Evolutionary conservation across 2,888 invertebrate genomes (phyloP).

Genomic region (Phlogophora meticulosa): DNA sequence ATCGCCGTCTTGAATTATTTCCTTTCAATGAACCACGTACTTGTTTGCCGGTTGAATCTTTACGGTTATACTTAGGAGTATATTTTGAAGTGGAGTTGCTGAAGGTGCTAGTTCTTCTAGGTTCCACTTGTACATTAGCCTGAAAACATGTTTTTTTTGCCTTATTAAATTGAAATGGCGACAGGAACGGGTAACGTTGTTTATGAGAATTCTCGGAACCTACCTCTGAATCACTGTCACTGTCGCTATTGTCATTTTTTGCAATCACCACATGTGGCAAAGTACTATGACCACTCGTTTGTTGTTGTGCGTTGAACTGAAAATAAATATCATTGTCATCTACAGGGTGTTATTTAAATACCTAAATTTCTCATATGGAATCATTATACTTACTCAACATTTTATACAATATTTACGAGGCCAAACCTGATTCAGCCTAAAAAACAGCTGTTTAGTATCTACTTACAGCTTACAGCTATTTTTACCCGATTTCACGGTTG

Average conservation of each 20-base stretch:
- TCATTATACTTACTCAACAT: too few species aligned
- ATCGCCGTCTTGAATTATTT: conserved; percentile 59
- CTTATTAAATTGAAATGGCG: neutral
- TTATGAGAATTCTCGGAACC: conserved; percentile 1
- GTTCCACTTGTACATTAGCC: conserved; percentile 14
- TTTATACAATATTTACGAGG: too few species aligned
- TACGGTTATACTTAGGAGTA: conserved; percentile 18
- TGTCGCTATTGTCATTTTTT: conserved; percentile 63
- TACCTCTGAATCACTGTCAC: conserved; percentile 71
- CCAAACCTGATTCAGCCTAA: too few species aligned
- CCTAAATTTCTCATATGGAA: too few species aligned
- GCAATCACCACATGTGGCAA: conserved; percentile 59
- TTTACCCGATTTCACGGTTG: neutral
- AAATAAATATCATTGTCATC: conserved; percentile 22
- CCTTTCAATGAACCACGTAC: conserved; percentile 19
- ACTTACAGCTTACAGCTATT: neutral
- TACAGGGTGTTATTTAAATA: too few species aligned
- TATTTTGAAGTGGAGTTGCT: conserved; percentile 16
- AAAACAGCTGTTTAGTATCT: too few species aligned
- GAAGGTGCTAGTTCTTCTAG: conserved; percentile 5
- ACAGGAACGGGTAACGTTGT: too few species aligned
- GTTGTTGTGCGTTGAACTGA: conserved; percentile 33
- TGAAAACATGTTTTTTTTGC: conserved; percentile 13
- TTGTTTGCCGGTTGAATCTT: conserved; percentile 20
- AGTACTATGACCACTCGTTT: conserved; percentile 38